Conservation (phyloP, 2,888 invertebrate genomes). For the Cataglyphis rosenhaueri region DNA sequence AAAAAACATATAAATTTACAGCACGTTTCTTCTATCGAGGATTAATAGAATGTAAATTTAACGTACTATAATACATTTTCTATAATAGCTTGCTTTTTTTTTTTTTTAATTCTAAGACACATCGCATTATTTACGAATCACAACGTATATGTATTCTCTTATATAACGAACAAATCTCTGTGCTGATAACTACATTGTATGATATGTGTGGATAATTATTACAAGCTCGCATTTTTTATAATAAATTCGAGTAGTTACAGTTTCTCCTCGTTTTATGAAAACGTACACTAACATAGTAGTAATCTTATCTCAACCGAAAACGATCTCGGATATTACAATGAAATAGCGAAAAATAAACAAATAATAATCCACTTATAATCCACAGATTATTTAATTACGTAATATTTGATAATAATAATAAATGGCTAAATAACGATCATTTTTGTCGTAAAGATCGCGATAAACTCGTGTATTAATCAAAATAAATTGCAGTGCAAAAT, state of each 20-base stretch:
- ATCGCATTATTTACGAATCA: neutral
- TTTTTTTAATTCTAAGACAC: neutral
- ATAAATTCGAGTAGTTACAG: slow-evolving; percentile 26
- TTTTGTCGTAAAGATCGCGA: slow-evolving; percentile 12
- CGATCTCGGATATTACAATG: slow-evolving; percentile 7
- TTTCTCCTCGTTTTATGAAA: neutral
- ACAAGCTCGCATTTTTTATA: neutral
- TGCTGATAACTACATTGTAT: neutral
- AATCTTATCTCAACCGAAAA: slow-evolving; percentile 31
- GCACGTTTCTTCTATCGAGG: neutral
- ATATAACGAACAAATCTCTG: neutral
- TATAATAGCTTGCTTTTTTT: neutral
- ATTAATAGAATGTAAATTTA: slow-evolving; percentile 10
- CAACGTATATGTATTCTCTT: neutral
- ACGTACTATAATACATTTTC: neutral
- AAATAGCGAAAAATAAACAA: neutral
- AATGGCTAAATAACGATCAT: neutral
- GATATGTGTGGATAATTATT: slow-evolving; percentile 27
- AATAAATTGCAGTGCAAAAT: slow-evolving; percentile 46
- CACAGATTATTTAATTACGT: neutral
- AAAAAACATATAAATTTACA: neutral
- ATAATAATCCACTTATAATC: neutral
- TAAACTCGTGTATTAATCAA: slow-evolving; percentile 41
- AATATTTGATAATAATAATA: slow-evolving; percentile 27
- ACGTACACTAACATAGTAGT: neutral